phyloP scores from a whole-genome alignment of 2,113 vertebrate species.

The Loxodonta africana region DNA sequence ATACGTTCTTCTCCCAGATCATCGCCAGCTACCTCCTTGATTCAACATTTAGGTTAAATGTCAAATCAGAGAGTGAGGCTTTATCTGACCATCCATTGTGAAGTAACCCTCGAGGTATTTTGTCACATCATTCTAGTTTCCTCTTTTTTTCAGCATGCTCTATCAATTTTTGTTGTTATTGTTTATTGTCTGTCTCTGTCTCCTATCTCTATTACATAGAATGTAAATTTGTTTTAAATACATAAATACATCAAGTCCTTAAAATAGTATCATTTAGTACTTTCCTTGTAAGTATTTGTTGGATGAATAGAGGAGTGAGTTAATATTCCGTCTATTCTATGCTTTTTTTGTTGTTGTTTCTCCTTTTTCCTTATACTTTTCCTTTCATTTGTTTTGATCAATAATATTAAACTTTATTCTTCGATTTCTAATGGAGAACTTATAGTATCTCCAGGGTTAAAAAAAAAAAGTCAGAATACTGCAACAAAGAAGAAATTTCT shows the following conservation, averaged over 20 bases:
- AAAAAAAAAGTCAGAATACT: neutral
- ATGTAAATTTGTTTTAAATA: slow-evolving; percentile 15
- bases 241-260: neutral
- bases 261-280: neutral
- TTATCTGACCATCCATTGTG: neutral
- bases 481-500: neutral
- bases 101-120: neutral
- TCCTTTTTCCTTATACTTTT: neutral
- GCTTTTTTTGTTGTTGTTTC: neutral
- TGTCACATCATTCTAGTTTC: neutral
- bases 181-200: neutral
- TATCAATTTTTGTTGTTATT: neutral
- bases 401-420: slow-evolving; percentile 29
- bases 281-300: neutral
- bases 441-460: neutral
- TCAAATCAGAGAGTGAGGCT: neutral
- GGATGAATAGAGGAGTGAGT: neutral
- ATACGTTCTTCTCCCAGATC: neutral
- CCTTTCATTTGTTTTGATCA: slow-evolving; percentile 13
- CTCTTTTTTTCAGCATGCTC: neutral
- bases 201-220: neutral
- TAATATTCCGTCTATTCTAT: neutral
- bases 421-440: slow-evolving; percentile 27
- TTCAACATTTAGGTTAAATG: neutral
- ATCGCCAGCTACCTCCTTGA: neutral